Evolutionary conservation across 2,113 vertebrate species (phyloP), one percentile per base, ranked within the genome.

Genomic region (Pterocles gutturalis): DNA sequence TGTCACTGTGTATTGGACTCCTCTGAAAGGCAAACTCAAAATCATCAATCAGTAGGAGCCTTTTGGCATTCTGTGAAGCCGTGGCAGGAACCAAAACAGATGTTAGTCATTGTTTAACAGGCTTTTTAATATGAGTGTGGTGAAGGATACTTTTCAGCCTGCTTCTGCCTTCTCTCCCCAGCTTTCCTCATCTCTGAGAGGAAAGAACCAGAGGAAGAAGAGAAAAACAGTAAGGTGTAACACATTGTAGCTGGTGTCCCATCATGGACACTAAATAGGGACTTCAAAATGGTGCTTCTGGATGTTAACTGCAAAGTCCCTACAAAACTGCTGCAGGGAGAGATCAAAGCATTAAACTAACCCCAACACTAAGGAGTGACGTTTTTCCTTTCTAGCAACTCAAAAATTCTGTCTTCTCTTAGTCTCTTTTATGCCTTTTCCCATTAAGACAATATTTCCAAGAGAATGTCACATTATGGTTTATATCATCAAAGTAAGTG

Each of bases 91-190:
- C 31, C 25, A 72, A 67, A 86, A 31, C 38, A 81, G 57, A 49
- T 49, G 1, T 88, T 89, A 86, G 55, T 70, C 64, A n/a, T 34
- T 69, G 19, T 41, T 75, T 34, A 83, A 94, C 17, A 64, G 67
- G 57, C 22, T 60, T 86, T 66, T 87, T 60, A 89, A 75, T 84
- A 26, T 1, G 1, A 75, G 29, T 17, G 72, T 89, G 91, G n/a
- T 79, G 96, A 96, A 58, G 79, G 82, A 95, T 51, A 38, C 7
- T 46, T 79, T 84, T 95, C 80, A 96, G 78, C 76, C 79, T 70
- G 61, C 49, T 91, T 94, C 62, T 0, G 2, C 20, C 33, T 80
- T 49, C 33, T 66, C 51, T 71, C 17, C 20, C 22, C 43, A 51
- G 34, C 19, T 86, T 85, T 79, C 43, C 45, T 80, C 16, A 41